phyloP scores from a whole-genome alignment of 2,797 vertebrate genomes.

The Carcharodon carcharias region DNA sequence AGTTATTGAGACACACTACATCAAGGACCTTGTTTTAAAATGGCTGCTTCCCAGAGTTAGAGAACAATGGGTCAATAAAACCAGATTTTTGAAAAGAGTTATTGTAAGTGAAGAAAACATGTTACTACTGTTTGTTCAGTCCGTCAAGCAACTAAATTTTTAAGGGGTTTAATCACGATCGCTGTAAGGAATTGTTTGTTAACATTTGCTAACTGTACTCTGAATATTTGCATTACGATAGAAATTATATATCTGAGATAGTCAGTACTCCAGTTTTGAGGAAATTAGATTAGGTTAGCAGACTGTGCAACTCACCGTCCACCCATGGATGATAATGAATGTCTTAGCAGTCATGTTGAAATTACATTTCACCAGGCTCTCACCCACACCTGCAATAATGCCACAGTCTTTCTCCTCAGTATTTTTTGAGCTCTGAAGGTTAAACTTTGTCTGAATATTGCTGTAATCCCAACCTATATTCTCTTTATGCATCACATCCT shows the following conservation, averaged over 20 bases:
- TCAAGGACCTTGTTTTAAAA: not conserved
- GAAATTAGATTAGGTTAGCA: not conserved
- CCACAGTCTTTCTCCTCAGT: conserved; percentile 70
- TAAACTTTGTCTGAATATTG: conserved; percentile 60
- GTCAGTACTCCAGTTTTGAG: not conserved
- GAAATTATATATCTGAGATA: not conserved
- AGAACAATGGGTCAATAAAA: not conserved
- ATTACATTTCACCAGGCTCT: conserved; percentile 63
- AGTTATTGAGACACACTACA: not conserved
- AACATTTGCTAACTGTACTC: not conserved
- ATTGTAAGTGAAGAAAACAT: not conserved
- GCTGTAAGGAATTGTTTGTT: not conserved
- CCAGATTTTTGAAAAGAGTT: not conserved
- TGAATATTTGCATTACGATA: not conserved
- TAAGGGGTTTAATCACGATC: not conserved
- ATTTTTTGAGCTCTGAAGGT: conserved; percentile 59
- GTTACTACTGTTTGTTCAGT: not conserved
- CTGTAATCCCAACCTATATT: not conserved
- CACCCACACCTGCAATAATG: conserved; percentile 54
- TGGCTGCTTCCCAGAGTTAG: not conserved
- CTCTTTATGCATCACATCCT: not conserved
- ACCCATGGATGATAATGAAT: conserved; percentile 90
- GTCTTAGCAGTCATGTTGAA: conserved; percentile 81
- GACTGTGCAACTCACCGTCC: conserved; percentile 66
- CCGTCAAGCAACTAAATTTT: not conserved